Evolutionary conservation across 2,113 vertebrate species (phyloP).

Genomic region (Meriones unguiculatus): DNA sequence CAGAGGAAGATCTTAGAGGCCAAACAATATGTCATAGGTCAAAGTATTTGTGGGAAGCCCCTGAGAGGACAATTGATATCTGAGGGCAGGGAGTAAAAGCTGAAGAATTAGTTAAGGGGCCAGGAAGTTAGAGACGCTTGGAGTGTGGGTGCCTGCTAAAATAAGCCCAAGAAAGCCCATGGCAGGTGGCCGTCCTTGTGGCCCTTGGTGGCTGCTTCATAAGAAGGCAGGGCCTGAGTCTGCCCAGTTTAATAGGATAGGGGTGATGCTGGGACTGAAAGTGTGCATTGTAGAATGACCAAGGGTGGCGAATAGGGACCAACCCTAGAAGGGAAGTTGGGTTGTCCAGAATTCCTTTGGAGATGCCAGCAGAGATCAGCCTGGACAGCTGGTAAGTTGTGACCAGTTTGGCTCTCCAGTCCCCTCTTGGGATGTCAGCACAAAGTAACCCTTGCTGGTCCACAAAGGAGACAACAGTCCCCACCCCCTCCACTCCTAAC

Average conservation of each 20-base stretch:
- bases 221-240: not conserved
- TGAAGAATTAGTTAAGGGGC: not conserved
- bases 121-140: not conserved
- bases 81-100: not conserved
- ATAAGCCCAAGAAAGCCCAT: not conserved
- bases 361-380: not conserved
- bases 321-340: not conserved
- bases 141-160: not conserved
- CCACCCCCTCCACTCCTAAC: no score
- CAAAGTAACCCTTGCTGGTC: not conserved
- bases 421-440: not conserved
- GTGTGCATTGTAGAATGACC: not conserved
- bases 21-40: not conserved
- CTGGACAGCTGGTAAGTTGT: not conserved
- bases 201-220: not conserved
- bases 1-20: not conserved
- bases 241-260: not conserved
- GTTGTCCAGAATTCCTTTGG: accelerated
- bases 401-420: not conserved
- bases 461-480: not conserved
- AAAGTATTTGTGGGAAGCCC: not conserved
- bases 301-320: not conserved
- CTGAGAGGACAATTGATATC: not conserved
- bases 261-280: not conserved
- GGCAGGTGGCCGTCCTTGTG: accelerated